Percentiles rank a stretch among this genome's conserved stretches.
Evolutionary conservation across 2,113 vertebrate species (phyloP).

Genomic region (Fulmarus glacialis): DNA sequence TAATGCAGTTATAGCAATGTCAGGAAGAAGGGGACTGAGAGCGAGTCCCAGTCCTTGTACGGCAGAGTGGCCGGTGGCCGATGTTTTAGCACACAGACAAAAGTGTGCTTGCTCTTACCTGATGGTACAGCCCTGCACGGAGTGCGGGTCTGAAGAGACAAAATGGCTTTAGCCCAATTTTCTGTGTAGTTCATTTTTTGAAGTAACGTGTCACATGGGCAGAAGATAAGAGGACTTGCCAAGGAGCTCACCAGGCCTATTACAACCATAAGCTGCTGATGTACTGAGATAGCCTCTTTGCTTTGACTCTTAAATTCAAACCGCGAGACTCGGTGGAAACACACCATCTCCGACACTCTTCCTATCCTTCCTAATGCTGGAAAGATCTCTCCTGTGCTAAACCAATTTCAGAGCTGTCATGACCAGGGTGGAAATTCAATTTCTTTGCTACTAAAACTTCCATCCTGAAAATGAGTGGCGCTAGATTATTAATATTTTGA

Average conservation of each 20-base stretch:
- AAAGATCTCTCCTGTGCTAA: background rate
- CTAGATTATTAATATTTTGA: slow-evolving; percentile 31
- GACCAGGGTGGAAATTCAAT: background rate
- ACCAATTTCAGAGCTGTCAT: slow-evolving; percentile 33
- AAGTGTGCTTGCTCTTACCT: background rate
- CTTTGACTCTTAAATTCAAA: background rate
- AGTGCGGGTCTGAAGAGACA: background rate
- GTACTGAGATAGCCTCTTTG: background rate
- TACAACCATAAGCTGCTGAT: background rate
- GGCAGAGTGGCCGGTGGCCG: background rate
- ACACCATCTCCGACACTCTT: background rate
- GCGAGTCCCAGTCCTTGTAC: background rate
- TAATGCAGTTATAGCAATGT: background rate
- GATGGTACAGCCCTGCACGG: accelerated
- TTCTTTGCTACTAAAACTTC: slow-evolving; percentile 20
- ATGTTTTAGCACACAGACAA: background rate
- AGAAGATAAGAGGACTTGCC: background rate
- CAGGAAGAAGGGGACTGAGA: background rate
- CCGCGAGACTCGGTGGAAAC: accelerated
- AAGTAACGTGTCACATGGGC: background rate
- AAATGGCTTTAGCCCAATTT: background rate
- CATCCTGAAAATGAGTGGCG: background rate
- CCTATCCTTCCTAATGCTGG: background rate
- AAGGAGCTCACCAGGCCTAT: background rate
- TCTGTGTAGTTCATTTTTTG: background rate